Evolutionary conservation across 2,888 invertebrate species (phyloP), one percentile per base, ranked within the genome.

Genomic region (Schizaphis graminum): DNA sequence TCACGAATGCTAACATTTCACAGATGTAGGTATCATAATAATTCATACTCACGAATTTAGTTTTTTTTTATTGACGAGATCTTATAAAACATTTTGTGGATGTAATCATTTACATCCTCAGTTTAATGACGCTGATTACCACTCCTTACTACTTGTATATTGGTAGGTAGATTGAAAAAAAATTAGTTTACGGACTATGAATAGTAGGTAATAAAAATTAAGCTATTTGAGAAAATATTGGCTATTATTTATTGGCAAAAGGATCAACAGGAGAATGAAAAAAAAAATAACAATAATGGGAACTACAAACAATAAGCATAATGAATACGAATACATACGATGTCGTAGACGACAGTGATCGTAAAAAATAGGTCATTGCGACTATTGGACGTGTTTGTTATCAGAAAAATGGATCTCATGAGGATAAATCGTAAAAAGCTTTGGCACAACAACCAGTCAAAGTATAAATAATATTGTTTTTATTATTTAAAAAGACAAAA

Each of bases 381-480:
- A n/a, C 61, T 49, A 77, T 77, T 49, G 47, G 49, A 67, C 11
- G 49, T 67, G n/a, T 67, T 91, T 7, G 57, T 84, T 91, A 92
- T 53, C 41, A 41, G 88, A 5, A 41, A 87, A 88, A 53, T 77
- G 88, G 88, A 88, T 92, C 28, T 53, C 21, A 11, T 49, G 41
- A 92, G 88, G 88, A 92, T 77, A 49, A 61, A 61, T 92, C 41
- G 28, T 92, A 88, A 88, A 92, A 88, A 92, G 35, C 86, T 47
- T 91, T 84, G 28, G 41, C 56, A 91, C 84, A 91, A 24, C 16
- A 86, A 92, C 44, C 85, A 85, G 91, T 86, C 92, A 61, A 87
- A 61, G 35, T 89, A 89, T 88, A 92, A 92, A 92, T 92, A 93
- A 90, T 93, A 93, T 93, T 57, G 85, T 89, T 93, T 89, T 88